These are phyloP conservation scores for Antigone vipio DNA, from an alignment of 2,113 vertebrate genomes.

Conservation along the genomic window DNA sequence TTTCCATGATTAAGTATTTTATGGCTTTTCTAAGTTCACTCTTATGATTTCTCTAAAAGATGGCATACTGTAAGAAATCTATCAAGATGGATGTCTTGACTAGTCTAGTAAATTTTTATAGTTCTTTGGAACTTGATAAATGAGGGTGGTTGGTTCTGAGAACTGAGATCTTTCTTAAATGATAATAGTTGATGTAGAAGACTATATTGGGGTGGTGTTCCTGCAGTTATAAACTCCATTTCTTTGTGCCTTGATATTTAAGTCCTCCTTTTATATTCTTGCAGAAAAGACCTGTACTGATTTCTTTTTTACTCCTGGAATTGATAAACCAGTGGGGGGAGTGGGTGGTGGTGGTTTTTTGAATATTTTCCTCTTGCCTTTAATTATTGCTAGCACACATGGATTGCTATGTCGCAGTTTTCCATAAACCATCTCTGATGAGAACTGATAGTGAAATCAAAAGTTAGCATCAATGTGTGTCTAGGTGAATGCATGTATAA, in stretches of 20 bases:
- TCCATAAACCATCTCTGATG: not conserved
- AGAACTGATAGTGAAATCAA: not conserved
- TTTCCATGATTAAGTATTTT: not conserved
- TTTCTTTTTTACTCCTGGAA: not conserved
- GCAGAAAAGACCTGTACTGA: not conserved
- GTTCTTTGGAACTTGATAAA: not conserved
- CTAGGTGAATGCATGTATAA: not conserved
- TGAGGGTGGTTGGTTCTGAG: not conserved
- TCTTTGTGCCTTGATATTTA: not conserved
- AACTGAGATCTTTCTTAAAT: not conserved
- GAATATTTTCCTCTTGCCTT: not conserved
- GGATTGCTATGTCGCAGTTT: not conserved
- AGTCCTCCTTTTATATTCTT: not conserved
- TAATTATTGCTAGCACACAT: not conserved
- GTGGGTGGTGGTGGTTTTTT: not conserved
- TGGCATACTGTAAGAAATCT: not conserved
- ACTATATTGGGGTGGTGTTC: not conserved
- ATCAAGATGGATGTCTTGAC: not conserved
- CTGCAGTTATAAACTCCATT: not conserved
- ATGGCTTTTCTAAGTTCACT: fast-evolving
- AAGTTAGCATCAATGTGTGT: not conserved
- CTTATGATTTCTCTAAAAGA: not conserved
- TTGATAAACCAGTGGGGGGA: not conserved
- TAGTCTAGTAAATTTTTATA: not conserved
- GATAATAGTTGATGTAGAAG: not conserved